phyloP scores from a whole-genome alignment of 2,888 invertebrate genomes.

The Callyntrura sp. region DNA sequence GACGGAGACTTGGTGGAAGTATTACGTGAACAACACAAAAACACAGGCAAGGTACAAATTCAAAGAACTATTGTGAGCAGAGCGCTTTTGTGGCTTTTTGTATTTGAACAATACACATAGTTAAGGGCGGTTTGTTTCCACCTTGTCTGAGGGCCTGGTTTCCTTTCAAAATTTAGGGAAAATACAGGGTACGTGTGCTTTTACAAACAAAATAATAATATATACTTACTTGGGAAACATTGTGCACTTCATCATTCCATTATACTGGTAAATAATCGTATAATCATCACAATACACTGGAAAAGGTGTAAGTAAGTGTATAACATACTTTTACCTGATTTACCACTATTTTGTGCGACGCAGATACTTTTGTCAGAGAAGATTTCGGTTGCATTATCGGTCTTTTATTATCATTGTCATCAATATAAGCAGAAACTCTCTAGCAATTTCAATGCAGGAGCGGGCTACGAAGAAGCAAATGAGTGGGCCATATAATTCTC shows the following conservation, averaged over 20 bases:
- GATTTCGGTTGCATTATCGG: slow-evolving; percentile 49
- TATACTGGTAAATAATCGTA: slow-evolving; percentile 57
- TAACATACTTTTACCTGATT: slow-evolving; percentile 50
- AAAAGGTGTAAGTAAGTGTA: slow-evolving; percentile 38
- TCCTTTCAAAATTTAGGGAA: slow-evolving; percentile 74
- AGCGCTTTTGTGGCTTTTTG: slow-evolving; percentile 80
- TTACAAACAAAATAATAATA: slow-evolving; percentile 54
- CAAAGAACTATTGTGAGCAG: slow-evolving; percentile 71
- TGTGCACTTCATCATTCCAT: slow-evolving; percentile 63
- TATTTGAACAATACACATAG: slow-evolving; percentile 81
- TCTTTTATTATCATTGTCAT: slow-evolving; percentile 37
- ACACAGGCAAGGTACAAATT: slow-evolving; percentile 47
- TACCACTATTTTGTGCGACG: background rate
- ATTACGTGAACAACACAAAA: slow-evolving; percentile 40
- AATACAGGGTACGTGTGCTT: slow-evolving; percentile 80
- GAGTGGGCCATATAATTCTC: background rate
- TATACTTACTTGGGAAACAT: slow-evolving; percentile 54
- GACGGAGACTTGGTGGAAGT: slow-evolving; percentile 20
- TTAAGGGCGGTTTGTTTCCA: slow-evolving; percentile 84
- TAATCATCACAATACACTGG: slow-evolving; percentile 54
- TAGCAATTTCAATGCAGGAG: background rate
- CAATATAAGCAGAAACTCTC: background rate
- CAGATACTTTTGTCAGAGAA: background rate
- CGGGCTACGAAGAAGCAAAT: slow-evolving; percentile 30
- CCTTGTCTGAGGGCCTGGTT: slow-evolving; percentile 76